Evolutionary conservation across 2,113 vertebrate species (phyloP).

Genomic region (Poeciliopsis retropinna): DNA sequence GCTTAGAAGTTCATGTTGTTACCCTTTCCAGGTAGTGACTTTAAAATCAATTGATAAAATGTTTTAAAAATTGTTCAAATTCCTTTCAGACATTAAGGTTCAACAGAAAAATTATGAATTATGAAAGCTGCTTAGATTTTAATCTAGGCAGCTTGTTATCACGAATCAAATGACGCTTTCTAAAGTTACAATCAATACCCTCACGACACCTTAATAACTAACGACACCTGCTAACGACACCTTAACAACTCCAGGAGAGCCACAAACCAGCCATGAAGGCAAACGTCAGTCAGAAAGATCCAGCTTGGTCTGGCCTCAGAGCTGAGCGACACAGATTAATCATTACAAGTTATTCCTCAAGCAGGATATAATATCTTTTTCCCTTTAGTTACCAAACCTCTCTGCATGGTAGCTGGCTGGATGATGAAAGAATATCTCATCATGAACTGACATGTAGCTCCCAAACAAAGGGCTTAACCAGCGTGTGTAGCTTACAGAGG

Average conservation of each 20-base stretch:
- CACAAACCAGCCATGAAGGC: neutral
- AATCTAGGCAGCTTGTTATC: neutral
- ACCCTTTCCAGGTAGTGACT: too few species aligned
- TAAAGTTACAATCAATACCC: conserved; percentile 22
- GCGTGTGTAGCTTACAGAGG: conserved; percentile 23
- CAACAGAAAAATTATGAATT: neutral
- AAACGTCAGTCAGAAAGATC: neutral
- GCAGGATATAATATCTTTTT: conserved; percentile 32
- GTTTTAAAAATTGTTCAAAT: neutral
- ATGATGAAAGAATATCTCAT: conserved; percentile 50
- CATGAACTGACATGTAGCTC: conserved; percentile 6
- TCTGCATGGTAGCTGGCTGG: neutral
- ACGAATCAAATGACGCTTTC: neutral
- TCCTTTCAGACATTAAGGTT: neutral
- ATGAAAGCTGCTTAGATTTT: neutral
- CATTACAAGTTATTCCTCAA: conserved; percentile 15
- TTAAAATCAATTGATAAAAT: neutral
- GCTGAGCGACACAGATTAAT: conserved; percentile 5
- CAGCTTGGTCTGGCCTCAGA: neutral
- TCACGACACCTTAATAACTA: neutral
- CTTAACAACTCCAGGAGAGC: neutral
- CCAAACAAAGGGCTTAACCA: conserved; percentile 26
- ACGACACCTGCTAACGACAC: neutral
- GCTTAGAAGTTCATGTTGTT: too few species aligned
- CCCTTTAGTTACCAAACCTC: conserved; percentile 19